Conservation (phyloP, 2,113 vertebrate species). For the Serinus canaria region DNA sequence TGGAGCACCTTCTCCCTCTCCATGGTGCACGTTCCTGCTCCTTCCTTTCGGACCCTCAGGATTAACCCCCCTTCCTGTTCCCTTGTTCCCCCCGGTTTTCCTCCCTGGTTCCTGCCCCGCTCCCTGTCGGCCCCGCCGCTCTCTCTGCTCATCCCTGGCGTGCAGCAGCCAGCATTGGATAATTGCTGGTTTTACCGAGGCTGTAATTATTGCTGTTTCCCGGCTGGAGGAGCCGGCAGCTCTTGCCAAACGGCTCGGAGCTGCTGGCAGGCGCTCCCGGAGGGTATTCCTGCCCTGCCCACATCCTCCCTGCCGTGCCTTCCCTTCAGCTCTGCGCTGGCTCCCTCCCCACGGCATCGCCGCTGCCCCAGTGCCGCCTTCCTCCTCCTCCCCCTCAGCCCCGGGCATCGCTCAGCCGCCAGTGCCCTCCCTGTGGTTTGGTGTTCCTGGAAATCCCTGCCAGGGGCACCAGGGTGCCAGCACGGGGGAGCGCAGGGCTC, state of each 20-base stretch:
- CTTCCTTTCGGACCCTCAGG: not conserved
- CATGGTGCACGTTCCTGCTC: not conserved
- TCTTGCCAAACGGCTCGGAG: not conserved
- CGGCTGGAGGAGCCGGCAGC: not conserved
- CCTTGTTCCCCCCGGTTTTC: not conserved
- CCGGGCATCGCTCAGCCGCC: rapidly evolving
- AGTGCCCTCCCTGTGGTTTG: rapidly evolving
- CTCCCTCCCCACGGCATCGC: not conserved
- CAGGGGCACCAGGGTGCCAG: not conserved
- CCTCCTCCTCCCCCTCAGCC: not conserved
- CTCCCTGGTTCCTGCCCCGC: not conserved
- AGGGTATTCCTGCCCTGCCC: not conserved
- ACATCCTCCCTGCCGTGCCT: not conserved
- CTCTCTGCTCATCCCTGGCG: not conserved
- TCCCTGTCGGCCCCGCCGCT: not conserved
- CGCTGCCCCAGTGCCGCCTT: rapidly evolving
- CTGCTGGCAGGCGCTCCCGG: not conserved
- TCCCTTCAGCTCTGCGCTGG: not conserved
- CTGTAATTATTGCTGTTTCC: slow-evolving; percentile 39
- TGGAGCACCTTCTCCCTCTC: too few relatives aligned
- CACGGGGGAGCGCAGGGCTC: not conserved
- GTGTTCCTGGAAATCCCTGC: not conserved
- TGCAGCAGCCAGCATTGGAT: not conserved
- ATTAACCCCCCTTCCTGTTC: not conserved
- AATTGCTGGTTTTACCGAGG: not conserved